Evolutionary conservation across 2,113 vertebrate species (phyloP), one percentile per base, ranked within the genome.

Genomic region (Tylochromis polylepis): DNA sequence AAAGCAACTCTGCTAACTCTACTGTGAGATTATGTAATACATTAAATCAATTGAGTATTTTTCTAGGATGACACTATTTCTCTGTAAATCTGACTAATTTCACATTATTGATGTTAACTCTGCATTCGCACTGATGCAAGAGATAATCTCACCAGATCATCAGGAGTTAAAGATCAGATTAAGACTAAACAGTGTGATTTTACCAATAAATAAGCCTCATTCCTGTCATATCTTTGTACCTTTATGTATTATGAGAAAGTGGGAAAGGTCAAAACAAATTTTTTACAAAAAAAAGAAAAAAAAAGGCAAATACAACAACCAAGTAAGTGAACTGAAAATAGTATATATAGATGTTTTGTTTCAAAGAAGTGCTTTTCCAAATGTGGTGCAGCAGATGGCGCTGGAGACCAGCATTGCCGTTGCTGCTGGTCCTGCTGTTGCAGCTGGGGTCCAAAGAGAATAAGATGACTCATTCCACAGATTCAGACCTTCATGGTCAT

Each of bases 361-460:
- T 22, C 5, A 1, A 4, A 41, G n/a, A 83, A 3, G 22, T 75
- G 75, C 79, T 57, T 56, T 79, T 84, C 12, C 10, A 16, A 7
- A 4, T 3, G 3, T 18, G 3, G 49, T 5, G 16, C 94, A 92
- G 27, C 31, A 95, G 94, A 91, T 90, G 94, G 91, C 11, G 36
- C 14, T 57, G 2, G 79, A 90, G 81, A 72, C 84, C 41, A 90
- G 8, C 34, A 29, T 79, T 87, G 16, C 6, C 15, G 8, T 0
- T 46, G 27, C 15, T 1, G 8, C 59, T 75, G 56, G 24, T 22
- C 20, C 51, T 62, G 38, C 34, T 75, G 34, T 18, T 22, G 38
- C 51, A 55, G 41, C 29, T 78, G 36, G 11, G 83, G 60, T 43
- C 18, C 18, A 41, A 51, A 7, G 24, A 80, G 49, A 58, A 11